phyloP scores from a whole-genome alignment of 2,113 vertebrate species.

The Hippocampus guttulatus region DNA sequence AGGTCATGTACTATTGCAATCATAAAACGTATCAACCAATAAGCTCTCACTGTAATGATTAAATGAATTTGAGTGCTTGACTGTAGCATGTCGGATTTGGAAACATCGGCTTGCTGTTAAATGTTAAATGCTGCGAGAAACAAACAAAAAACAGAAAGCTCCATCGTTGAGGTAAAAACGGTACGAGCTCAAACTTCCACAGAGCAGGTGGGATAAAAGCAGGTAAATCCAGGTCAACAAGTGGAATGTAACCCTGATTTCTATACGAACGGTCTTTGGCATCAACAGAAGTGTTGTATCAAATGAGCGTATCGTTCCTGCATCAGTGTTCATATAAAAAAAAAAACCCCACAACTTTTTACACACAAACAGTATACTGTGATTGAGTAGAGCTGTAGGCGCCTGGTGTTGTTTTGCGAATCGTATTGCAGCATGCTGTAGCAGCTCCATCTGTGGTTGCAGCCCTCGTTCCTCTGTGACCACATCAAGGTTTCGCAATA shows the following conservation, averaged over 20 bases:
- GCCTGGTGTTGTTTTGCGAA: constrained; percentile 54
- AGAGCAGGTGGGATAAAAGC: not conserved
- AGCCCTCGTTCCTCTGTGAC: constrained; percentile 60
- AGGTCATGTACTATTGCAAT: too few species aligned
- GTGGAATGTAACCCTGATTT: not conserved
- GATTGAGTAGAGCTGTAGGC: constrained; percentile 46
- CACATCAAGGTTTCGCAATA: constrained; percentile 64
- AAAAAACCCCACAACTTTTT: not conserved
- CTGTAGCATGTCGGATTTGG: too few species aligned
- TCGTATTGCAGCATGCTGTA: constrained; percentile 45
- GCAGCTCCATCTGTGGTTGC: constrained; percentile 48
- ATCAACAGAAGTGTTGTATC: not conserved
- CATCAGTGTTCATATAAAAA: not conserved
- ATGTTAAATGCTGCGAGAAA: too few species aligned
- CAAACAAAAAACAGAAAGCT: too few species aligned
- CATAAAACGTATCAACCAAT: too few species aligned
- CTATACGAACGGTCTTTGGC: not conserved
- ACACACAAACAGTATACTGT: constrained; percentile 17
- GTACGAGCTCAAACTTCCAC: not conserved
- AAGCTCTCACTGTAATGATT: too few species aligned
- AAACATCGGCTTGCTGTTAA: too few species aligned
- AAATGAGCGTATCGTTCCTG: not conserved
- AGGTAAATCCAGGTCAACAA: not conserved
- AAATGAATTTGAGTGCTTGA: too few species aligned
- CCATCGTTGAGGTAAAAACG: not conserved